These are phyloP conservation scores for Loripinus fragilis DNA, from an alignment of 2,888 invertebrate species.

Conservation along the genomic window DNA sequence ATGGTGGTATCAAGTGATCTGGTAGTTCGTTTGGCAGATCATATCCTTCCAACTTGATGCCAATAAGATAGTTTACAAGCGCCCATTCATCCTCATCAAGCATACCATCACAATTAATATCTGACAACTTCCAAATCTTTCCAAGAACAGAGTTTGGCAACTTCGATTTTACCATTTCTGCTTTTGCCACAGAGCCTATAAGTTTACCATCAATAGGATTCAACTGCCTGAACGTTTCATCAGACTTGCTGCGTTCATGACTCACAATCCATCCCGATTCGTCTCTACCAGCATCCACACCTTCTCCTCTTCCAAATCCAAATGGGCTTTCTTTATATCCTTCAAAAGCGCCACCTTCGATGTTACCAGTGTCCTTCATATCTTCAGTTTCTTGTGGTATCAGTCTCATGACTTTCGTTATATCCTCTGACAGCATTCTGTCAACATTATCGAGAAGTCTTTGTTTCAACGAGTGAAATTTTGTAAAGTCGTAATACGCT, in stretches of 20 bases:
- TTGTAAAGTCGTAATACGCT: conserved; percentile 90
- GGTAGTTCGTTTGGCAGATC: conserved; percentile 95
- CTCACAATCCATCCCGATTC: conserved; percentile 98
- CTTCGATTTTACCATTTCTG: conserved; percentile 97
- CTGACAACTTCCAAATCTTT: conserved; percentile 97
- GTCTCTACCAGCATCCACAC: conserved; percentile 96
- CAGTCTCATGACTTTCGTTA: conserved; percentile 97
- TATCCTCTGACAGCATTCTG: conserved; percentile 97
- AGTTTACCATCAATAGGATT: conserved; percentile 97
- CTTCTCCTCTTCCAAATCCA: conserved; percentile 87
- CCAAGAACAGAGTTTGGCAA: conserved; percentile 98
- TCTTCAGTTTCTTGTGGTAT: conserved; percentile 95
- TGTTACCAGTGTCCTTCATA: conserved; percentile 36
- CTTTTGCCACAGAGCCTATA: conserved; percentile 93
- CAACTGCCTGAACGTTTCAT: conserved; percentile 86
- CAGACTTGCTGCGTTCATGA: conserved; percentile 93
- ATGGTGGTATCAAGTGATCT: conserved; percentile 94
- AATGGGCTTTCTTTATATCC: conserved; percentile 84
- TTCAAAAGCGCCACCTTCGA: conserved; percentile 96
- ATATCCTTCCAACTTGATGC: conserved; percentile 87
- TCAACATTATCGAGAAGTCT: conserved; percentile 96
- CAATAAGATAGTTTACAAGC: conserved; percentile 92
- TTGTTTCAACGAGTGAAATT: conserved; percentile 95
- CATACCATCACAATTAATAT: conserved; percentile 97
- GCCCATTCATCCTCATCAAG: conserved; percentile 98